Evolutionary conservation across 1,140 invertebrate genomes (phyloP).

Genomic region (Eubasilissa regina): DNA sequence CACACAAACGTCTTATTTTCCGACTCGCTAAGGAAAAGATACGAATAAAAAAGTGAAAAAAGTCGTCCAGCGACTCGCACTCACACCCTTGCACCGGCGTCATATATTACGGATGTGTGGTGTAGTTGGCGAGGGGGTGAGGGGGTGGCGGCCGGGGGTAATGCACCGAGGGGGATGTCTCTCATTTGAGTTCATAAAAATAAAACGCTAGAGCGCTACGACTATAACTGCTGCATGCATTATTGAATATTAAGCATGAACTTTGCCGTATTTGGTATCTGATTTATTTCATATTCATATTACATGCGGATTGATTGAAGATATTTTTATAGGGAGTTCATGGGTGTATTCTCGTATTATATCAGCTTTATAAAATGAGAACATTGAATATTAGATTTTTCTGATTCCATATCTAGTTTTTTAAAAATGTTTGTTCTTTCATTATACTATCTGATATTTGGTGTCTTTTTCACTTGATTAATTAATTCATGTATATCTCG

Average conservation of each 20-base stretch:
- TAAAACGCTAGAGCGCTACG: conserved; percentile 26
- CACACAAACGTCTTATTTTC: conserved; percentile 55
- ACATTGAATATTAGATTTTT: too few species aligned
- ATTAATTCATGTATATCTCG: too few species aligned
- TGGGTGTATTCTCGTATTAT: background rate
- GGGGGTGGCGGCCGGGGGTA: conserved; percentile 23
- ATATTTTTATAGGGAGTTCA: conserved; percentile 18
- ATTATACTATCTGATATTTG: too few species aligned
- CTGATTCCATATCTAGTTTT: too few species aligned
- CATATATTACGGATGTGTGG: conserved; percentile 50
- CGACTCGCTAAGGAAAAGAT: conserved; percentile 24
- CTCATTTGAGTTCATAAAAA: conserved; percentile 49
- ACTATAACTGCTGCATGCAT: conserved; percentile 37
- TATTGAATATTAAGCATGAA: conserved; percentile 39
- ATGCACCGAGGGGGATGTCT: conserved; percentile 41
- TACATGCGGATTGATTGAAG: conserved; percentile 7
- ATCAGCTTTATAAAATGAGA: too few species aligned
- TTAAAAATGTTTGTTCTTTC: too few species aligned
- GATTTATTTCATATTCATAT: conserved; percentile 37
- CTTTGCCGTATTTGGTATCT: background rate
- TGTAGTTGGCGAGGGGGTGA: background rate
- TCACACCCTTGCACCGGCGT: conserved; percentile 37
- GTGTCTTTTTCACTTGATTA: too few species aligned
- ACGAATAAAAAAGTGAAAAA: conserved; percentile 45
- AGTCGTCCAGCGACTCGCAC: conserved; percentile 40